Conservation (phyloP, 30 jellyfish, hydroid and myxozoan genomes). For the Turritopsis dohrnii region DNA sequence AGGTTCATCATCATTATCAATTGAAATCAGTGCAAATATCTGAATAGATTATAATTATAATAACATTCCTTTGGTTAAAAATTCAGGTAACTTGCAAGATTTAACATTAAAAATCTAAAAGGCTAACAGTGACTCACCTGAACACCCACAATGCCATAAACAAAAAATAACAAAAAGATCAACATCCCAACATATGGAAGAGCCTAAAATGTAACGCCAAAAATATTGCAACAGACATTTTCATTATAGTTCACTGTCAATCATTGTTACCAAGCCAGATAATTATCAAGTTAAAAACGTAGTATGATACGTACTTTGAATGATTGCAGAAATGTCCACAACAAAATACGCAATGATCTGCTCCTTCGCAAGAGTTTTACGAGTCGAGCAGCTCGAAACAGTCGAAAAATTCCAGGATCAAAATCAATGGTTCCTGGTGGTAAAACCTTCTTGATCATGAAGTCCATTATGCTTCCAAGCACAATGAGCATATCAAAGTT, state of each 20-base stretch:
- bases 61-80: no score
- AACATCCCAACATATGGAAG: slow-evolving; percentile 80
- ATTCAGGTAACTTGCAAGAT: no score
- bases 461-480: slow-evolving; percentile 73
- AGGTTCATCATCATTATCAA: slow-evolving; percentile 41
- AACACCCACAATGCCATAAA: slow-evolving; percentile 66
- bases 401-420: slow-evolving; percentile 54
- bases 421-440: slow-evolving; percentile 37
- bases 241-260: no score
- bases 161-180: slow-evolving; percentile 63
- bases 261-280: no score
- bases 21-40: slow-evolving; percentile 46
- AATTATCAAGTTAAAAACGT: not conserved
- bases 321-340: slow-evolving; percentile 71
- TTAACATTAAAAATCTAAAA: no score
- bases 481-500: slow-evolving; percentile 64
- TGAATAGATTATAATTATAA: slow-evolving; percentile 26
- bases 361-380: slow-evolving; percentile 65
- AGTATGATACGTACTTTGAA: slow-evolving; percentile 29
- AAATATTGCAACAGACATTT: no score
- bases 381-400: slow-evolving; percentile 78
- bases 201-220: slow-evolving; percentile 48
- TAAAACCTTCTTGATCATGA: slow-evolving; percentile 33
- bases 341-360: slow-evolving; percentile 46
- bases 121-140: slow-evolving; percentile 19